Base-by-base conservation (phyloP, 2,888 invertebrate species). In the Drosophila prolongata region DNA sequence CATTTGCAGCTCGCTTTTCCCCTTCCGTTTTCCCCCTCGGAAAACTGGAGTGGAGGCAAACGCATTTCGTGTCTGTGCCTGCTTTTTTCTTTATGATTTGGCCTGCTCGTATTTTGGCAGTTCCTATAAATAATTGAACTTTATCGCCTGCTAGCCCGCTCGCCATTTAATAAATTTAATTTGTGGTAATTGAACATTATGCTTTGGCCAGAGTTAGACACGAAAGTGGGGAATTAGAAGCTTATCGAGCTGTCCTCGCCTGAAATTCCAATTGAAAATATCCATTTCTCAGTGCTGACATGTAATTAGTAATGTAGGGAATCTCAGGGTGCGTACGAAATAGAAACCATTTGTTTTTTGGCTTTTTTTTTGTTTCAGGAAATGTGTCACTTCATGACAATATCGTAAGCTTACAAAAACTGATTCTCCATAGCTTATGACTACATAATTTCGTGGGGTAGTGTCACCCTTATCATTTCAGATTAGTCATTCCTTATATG, bases 121-220 rank as follows among this genome's bases (percentile, higher is more conserved):
- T 68, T 75, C 79, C 81, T 73, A 83, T 85, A 86, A 88, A 88
- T 88, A 85, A 85, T 79, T 80, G 47, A 60, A 59, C 59, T 78
- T 87, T 88, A 85, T 85, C 88, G 73, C 57, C 46, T 55, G 53
- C 47, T 46, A 52, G 59, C 66, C 66, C 60, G 49, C 69, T 70
- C 60, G 73, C 66, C 83, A 79, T 88, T 85, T 86, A 85, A 86
- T 85, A 80, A 71, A 83, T 79, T 75, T 86, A 88, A 88, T 85
- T 85, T 86, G 88, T 86, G 84, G 79, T 85, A 85, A 88, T 80
- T 88, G 84, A 73, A 83, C 70, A 76, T 68, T 55, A 52, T 78
- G 54, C 71, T 60, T 58, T 68, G 70, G 27, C 53, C 43, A 59
- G 19, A 13, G 38, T 27, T 16, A 8, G 10, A 10, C 54, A 66